These are phyloP conservation scores for Sarcophaga peregrina DNA, from an alignment of 1,140 invertebrate species.

Conservation along the genomic window DNA sequence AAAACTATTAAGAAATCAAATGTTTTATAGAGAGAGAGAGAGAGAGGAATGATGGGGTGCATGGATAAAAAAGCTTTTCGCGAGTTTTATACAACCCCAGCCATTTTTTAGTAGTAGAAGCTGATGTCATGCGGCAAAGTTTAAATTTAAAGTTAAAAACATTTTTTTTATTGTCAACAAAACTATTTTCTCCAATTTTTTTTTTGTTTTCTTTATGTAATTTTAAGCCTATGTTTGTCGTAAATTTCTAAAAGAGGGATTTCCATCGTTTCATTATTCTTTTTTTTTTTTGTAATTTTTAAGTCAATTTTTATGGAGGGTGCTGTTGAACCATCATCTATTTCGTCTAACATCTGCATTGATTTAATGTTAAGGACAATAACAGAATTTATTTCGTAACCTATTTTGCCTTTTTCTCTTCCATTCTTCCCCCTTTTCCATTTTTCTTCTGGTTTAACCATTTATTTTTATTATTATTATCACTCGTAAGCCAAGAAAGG, in stretches of 20 bases:
- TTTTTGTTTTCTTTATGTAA: background rate
- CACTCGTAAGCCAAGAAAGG: background rate
- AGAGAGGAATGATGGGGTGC: too few species aligned
- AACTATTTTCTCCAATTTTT: slow-evolving; percentile 31
- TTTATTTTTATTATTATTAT: slow-evolving; percentile 15
- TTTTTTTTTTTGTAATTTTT: slow-evolving; percentile 12
- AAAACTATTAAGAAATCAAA: too few species aligned
- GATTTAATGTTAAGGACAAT: background rate
- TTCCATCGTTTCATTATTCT: background rate
- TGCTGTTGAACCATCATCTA: background rate
- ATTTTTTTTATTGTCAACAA: slow-evolving; percentile 28
- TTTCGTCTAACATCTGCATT: background rate
- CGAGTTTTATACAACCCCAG: too few species aligned
- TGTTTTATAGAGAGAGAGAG: too few species aligned
- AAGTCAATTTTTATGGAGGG: slow-evolving; percentile 2
- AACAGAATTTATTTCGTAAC: slow-evolving; percentile 22
- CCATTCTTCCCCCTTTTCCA: too few species aligned
- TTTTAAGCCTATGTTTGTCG: slow-evolving; percentile 12
- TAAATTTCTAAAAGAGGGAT: slow-evolving; percentile 25
- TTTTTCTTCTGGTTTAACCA: background rate
- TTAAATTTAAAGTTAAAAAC: slow-evolving; percentile 24
- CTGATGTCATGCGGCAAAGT: slow-evolving; percentile 23
- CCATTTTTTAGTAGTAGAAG: background rate
- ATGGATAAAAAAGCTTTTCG: too few species aligned
- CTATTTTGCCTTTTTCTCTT: background rate